phyloP scores from a whole-genome alignment of 1,140 invertebrate genomes.

The Xylocopa sonorina region DNA sequence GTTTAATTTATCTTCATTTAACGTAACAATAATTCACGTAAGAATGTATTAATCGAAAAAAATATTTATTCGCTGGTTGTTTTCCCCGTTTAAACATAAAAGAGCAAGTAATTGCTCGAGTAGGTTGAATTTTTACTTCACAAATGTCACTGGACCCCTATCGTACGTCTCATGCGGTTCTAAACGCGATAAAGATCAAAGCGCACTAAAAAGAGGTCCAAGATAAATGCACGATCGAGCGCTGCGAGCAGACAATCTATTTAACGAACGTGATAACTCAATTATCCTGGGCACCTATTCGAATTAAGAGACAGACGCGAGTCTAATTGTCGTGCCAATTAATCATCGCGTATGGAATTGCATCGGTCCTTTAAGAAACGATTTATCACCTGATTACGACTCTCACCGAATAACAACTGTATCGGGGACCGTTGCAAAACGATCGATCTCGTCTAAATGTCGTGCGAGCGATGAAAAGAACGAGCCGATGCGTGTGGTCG shows the following conservation, averaged over 20 bases:
- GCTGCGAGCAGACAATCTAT: neutral
- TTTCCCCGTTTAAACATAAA: too few species aligned
- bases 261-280: slow-evolving; percentile 19
- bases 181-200: too few species aligned
- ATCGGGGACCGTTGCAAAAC: neutral
- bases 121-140: too few species aligned
- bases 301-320: neutral
- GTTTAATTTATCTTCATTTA: too few species aligned
- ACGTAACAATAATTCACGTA: too few species aligned
- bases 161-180: too few species aligned
- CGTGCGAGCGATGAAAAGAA: neutral
- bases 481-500: neutral
- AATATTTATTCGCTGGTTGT: too few species aligned
- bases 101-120: too few species aligned
- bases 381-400: slow-evolving; percentile 8
- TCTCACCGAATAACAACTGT: slow-evolving; percentile 15
- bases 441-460: slow-evolving; percentile 32
- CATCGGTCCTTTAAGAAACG: neutral
- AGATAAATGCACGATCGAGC: neutral
- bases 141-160: too few species aligned
- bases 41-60: too few species aligned
- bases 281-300: slow-evolving; percentile 14
- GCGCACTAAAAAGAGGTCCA: too few species aligned
- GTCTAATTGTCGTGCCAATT: slow-evolving; percentile 16
- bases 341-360: slow-evolving; percentile 11